Percentiles rank a stretch among this genome's conserved stretches.
phyloP scores from a whole-genome alignment of 2,113 vertebrate genomes.

The Embiotoca jacksoni region DNA sequence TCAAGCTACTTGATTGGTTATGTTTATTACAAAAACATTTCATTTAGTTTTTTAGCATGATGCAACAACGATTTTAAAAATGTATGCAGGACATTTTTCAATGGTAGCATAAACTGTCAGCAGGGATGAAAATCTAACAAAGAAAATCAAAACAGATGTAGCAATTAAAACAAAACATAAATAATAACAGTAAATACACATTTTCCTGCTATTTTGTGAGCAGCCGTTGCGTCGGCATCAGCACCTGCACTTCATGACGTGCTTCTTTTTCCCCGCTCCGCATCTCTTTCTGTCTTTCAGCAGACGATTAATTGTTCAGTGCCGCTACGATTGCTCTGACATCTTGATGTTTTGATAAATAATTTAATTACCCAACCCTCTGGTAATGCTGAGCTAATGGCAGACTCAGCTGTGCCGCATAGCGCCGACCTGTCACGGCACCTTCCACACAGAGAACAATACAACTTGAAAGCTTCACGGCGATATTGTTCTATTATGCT shows the following conservation, averaged over 20 bases:
- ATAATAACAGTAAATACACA: neutral
- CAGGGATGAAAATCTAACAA: neutral
- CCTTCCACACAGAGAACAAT: neutral
- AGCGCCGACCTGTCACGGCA: conserved; percentile 10
- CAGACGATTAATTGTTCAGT: conserved; percentile 42
- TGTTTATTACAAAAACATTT: neutral
- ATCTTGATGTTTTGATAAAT: conserved; percentile 74
- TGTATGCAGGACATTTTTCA: neutral
- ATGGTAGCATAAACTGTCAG: conserved; percentile 1
- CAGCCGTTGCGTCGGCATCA: conserved; percentile 4
- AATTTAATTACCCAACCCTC: conserved; percentile 61
- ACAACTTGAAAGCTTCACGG: neutral
- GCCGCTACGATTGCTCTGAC: conserved; percentile 53
- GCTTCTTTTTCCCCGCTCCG: conserved; percentile 1
- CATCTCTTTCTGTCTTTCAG: conserved; percentile 13
- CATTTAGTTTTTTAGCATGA: neutral
- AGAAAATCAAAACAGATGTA: too few species aligned
- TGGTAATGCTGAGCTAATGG: conserved; percentile 33
- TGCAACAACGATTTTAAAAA: neutral
- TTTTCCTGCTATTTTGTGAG: neutral
- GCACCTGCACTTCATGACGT: neutral
- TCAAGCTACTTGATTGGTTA: neutral
- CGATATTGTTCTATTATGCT: conserved; percentile 28
- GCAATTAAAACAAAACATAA: neutral
- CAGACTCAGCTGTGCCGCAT: conserved; percentile 7